Evolutionary conservation across 1,140 invertebrate species (phyloP), one percentile per base, ranked within the genome.

Genomic region (Battus philenor): DNA sequence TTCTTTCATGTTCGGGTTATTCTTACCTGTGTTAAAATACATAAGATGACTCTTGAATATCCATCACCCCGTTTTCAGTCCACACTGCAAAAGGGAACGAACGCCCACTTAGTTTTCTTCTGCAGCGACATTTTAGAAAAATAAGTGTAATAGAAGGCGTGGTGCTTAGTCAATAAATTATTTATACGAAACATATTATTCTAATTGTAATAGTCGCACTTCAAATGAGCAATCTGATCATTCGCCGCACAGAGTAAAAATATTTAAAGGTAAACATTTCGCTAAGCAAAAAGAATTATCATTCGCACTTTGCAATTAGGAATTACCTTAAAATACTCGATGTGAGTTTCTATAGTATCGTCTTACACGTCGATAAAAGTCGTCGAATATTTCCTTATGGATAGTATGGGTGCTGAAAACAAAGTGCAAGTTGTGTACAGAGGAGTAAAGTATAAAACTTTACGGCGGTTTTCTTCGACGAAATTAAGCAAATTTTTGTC

Each of bases 71-170:
- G 12, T 24, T 27, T 1, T 11, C n/a, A 5, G 22, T 2, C n/a
- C 36, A 39, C 36, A 8, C 22, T 39, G 36, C 36, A 13, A 26
- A 24, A 15, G 11, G 34, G 34, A 38, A 38, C 20, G 20, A 38
- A 38, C 20, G 20, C 34, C 34, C 11, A 13, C 34, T 38, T 38
- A 38, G 13, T 38, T n/a, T 38, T 38, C 20, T 38, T n/a, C 22
- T 15, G n/a, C n/a, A n/a, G n/a, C n/a, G n/a, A n/a, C n/a, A n/a
- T n/a, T n/a, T n/a, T n/a, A n/a, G n/a, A n/a, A n/a, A n/a, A n/a
- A n/a, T n/a, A n/a, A n/a, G n/a, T n/a, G n/a, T n/a, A n/a, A n/a
- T n/a, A n/a, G n/a, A n/a, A n/a, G n/a, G n/a, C n/a, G n/a, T n/a
- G n/a, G n/a, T n/a, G n/a, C n/a, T n/a, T n/a, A n/a, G n/a, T n/a